phyloP scores from a whole-genome alignment of 1,140 invertebrate species.

The Maconellicoccus hirsutus region DNA sequence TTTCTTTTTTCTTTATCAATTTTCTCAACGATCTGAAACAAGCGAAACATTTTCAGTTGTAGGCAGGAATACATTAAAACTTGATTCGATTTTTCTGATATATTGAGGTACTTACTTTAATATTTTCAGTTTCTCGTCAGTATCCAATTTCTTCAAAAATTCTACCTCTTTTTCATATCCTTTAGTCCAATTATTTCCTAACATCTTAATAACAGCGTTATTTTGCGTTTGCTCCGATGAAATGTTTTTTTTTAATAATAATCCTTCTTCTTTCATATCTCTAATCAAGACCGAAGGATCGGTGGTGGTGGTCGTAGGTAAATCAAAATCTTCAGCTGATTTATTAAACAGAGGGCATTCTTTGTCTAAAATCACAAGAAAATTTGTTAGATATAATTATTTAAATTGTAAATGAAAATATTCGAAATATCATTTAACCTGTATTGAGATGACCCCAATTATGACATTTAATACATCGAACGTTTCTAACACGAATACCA shows the following conservation, averaged over 20 bases:
- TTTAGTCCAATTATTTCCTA: neutral
- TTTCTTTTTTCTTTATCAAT: conserved; percentile 6
- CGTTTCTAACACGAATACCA: conserved; percentile 95
- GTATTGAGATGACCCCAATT: conserved; percentile 99
- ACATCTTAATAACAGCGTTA: neutral
- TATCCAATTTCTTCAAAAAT: neutral
- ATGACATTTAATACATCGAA: conserved; percentile 95
- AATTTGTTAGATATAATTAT: neutral
- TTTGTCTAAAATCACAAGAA: conserved; percentile 48
- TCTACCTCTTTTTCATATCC: conserved; percentile 1
- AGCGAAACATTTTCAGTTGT: neutral
- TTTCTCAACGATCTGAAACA: neutral
- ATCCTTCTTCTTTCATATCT: conserved; percentile 84
- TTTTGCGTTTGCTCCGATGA: conserved; percentile 47
- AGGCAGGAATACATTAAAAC: neutral
- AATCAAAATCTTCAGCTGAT: conserved; percentile 49
- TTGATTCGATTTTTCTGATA: neutral
- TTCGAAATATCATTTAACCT: conserved; percentile 42
- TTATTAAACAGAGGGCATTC: conserved; percentile 89
- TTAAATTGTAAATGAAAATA: conserved; percentile 19
- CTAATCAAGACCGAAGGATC: conserved; percentile 66
- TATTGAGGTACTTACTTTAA: neutral
- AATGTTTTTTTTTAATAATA: conserved; percentile 70
- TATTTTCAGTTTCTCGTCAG: neutral
- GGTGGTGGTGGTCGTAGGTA: conserved; percentile 42